Percentiles rank a stretch among this genome's conserved stretches.
Evolutionary conservation across 2,113 vertebrate species (phyloP).

Genomic region (Gobiocypris rarus): DNA sequence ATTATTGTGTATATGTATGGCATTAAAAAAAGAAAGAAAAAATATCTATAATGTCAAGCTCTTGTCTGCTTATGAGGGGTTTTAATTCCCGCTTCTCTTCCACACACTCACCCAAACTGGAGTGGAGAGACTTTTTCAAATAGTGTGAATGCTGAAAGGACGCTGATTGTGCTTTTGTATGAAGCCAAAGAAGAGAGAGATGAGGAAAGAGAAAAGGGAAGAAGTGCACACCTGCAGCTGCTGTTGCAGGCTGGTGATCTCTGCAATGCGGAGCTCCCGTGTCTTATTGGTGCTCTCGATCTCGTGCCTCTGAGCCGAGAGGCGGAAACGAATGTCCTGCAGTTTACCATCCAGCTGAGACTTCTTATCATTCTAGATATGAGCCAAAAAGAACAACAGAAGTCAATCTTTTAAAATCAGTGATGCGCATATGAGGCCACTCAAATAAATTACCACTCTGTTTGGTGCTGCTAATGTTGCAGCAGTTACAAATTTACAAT

Average conservation of each 20-base stretch:
- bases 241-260: constrained; percentile 94
- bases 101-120: constrained; percentile 1
- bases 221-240: constrained; percentile 86
- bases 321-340: constrained; percentile 91
- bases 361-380: constrained; percentile 90
- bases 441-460: background rate
- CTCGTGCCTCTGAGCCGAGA: constrained; percentile 90
- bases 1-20: background rate
- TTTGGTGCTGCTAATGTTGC: background rate
- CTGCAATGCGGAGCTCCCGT: constrained; percentile 91
- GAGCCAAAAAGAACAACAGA: background rate
- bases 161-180: background rate
- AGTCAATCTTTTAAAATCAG: constrained; percentile 12
- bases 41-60: background rate
- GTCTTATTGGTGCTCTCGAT: constrained; percentile 96
- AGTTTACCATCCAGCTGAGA: constrained; percentile 94
- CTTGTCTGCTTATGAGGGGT: background rate
- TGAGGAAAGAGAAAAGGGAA: constrained; percentile 14
- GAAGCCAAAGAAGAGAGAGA: background rate
- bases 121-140: background rate
- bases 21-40: no score
- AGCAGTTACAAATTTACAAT: background rate
- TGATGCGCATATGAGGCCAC: no score
- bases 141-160: background rate
- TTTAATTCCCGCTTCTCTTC: background rate